Conservation (phyloP, 2,113 vertebrate species). For the Platichthys stellatus region DNA sequence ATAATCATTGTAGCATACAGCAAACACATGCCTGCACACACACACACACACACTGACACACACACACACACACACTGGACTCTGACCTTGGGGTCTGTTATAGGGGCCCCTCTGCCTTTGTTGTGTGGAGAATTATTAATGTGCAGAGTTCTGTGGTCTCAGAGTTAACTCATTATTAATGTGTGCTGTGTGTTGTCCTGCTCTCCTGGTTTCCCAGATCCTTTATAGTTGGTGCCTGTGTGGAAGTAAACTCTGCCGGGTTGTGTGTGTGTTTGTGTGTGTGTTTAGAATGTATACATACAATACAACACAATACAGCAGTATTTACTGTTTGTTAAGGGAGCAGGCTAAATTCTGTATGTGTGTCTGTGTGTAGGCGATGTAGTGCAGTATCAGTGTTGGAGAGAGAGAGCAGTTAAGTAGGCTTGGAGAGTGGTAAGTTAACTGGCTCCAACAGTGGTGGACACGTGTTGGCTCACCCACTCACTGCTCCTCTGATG, state of each 20-base stretch:
- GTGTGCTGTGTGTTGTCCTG: slow-evolving; percentile 16
- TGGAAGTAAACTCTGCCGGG: not conserved
- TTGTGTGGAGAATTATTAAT: slow-evolving; percentile 61
- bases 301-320: too few relatives aligned
- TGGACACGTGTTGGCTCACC: slow-evolving; percentile 60
- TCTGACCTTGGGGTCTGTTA: slow-evolving; percentile 38
- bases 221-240: slow-evolving; percentile 1
- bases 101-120: slow-evolving; percentile 44
- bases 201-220: not conserved
- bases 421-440: slow-evolving; percentile 50
- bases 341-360: not conserved
- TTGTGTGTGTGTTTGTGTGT: slow-evolving; percentile 21
- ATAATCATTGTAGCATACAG: slow-evolving; percentile 5
- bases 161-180: slow-evolving; percentile 45
- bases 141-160: slow-evolving; percentile 25
- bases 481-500: slow-evolving; percentile 52
- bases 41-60: slow-evolving; percentile 10
- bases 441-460: slow-evolving; percentile 41
- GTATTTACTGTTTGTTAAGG: slow-evolving; percentile 20
- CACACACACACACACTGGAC: slow-evolving; percentile 34
- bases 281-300: slow-evolving; percentile 3
- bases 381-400: slow-evolving; percentile 45
- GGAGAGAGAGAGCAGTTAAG: slow-evolving; percentile 44
- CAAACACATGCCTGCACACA: slow-evolving; percentile 14
- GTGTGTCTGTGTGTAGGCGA: slow-evolving; percentile 50